Percentiles rank a stretch among this genome's conserved stretches.
Evolutionary conservation across 2,888 invertebrate species (phyloP).

Genomic region (Camponotus fellah): DNA sequence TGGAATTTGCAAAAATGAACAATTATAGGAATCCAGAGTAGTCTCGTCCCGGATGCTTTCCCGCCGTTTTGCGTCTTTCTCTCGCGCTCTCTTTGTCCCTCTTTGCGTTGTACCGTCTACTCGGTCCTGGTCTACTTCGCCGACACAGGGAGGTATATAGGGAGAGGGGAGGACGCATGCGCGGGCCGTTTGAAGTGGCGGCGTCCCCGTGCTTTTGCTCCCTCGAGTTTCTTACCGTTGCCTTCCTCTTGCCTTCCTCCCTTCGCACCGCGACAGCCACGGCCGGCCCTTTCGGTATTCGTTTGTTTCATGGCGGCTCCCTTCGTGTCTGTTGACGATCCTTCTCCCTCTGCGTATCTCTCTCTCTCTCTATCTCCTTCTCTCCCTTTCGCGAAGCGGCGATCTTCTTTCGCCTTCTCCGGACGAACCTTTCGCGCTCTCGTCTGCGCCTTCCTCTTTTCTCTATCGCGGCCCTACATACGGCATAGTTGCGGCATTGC

Average conservation of each 20-base stretch:
- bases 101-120: conserved; percentile 31
- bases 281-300: conserved; percentile 82
- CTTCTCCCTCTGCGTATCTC: conserved; percentile 54
- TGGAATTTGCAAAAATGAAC: conserved; percentile 85
- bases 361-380: conserved; percentile 19
- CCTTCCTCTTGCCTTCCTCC: conserved; percentile 64
- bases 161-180: conserved; percentile 78
- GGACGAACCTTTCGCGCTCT: conserved; percentile 45
- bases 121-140: conserved; percentile 49
- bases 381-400: conserved; percentile 37
- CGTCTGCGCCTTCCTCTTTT: conserved; percentile 63
- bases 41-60: conserved; percentile 68
- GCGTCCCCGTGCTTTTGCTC: conserved; percentile 75
- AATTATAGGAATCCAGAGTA: conserved; percentile 85
- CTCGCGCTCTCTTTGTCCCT: conserved; percentile 56
- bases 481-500: conserved; percentile 80
- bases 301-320: conserved; percentile 83
- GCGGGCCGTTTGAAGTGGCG: conserved; percentile 85
- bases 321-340: conserved; percentile 69
- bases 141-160: conserved; percentile 50
- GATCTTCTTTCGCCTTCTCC: conserved; percentile 49
- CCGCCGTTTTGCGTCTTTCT: conserved; percentile 59
- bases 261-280: conserved; percentile 66
- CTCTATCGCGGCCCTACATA: conserved; percentile 69
- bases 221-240: conserved; percentile 76